Conservation (phyloP, 2,113 vertebrate genomes). For the Hippocampus zosterae region DNA sequence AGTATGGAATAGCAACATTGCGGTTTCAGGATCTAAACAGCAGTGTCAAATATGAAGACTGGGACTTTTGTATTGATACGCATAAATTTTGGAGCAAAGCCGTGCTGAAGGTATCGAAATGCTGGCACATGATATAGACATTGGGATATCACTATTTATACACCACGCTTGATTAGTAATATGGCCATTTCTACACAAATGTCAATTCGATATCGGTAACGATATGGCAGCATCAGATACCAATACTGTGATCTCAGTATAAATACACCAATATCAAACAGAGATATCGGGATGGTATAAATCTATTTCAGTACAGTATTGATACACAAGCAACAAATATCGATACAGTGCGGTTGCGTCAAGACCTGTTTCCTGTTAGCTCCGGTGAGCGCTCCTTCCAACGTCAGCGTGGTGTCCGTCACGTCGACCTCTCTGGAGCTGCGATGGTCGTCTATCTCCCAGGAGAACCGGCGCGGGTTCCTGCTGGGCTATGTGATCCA, state of each 20-base stretch:
- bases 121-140: too few species aligned
- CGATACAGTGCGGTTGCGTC: neutral
- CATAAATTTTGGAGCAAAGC: too few species aligned
- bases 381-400: neutral
- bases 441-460: neutral
- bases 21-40: too few species aligned
- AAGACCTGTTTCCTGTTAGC: neutral
- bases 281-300: too few species aligned
- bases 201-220: too few species aligned
- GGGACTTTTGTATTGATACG: too few species aligned
- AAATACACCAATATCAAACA: neutral
- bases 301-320: neutral
- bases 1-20: too few species aligned
- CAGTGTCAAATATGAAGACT: too few species aligned
- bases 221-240: neutral
- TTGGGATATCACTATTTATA: too few species aligned
- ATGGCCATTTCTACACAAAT: too few species aligned
- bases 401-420: neutral
- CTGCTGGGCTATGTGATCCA: slow-evolving; percentile 7
- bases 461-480: slow-evolving; percentile 2
- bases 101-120: too few species aligned
- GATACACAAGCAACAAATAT: neutral
- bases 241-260: neutral
- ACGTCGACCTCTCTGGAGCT: neutral
- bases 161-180: too few species aligned